A percentile compares a stretch with the other conserved stretches of the same genome.
These are phyloP conservation scores for Porites lobata DNA, from an alignment of 92 coral and sea anemone species.

Conservation along the genomic window DNA sequence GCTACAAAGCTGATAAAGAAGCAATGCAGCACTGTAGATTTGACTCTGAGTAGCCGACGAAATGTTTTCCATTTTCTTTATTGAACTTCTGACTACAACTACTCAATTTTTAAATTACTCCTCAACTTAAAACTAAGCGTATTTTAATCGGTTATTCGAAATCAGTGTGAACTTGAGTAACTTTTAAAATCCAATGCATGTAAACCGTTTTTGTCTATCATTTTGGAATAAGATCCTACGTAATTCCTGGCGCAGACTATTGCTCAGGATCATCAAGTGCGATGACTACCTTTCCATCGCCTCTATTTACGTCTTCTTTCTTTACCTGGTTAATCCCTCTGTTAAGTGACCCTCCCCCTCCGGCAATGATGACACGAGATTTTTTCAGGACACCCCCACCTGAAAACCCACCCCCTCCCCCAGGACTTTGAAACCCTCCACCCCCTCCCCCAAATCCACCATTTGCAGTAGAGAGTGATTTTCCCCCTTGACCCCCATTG, in stretches of 20 bases:
- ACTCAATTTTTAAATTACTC: no score
- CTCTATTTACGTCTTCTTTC: conserved; percentile 41
- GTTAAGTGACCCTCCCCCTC: conserved; percentile 97
- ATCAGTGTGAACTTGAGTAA: no score
- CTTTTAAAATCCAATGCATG: no score
- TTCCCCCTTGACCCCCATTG: conserved; percentile 86
- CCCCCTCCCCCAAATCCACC: conserved; percentile 99
- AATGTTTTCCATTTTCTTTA: no score
- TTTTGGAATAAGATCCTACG: no score
- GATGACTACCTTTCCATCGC: conserved; percentile 72
- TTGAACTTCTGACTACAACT: no score
- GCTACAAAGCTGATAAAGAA: no score
- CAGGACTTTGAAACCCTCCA: conserved; percentile 65
- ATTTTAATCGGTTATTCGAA: no score
- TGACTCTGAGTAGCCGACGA: no score
- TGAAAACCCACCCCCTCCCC: conserved; percentile 98
- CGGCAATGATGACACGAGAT: conserved; percentile 62
- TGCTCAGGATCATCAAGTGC: conserved; percentile 38
- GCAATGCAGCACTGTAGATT: no score
- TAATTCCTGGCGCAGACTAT: neutral
- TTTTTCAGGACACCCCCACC: conserved; percentile 89
- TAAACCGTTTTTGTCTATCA: no score
- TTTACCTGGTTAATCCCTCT: conserved; percentile 51
- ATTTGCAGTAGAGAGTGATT: conserved; percentile 13
- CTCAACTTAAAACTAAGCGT: no score